phyloP scores from a whole-genome alignment of 2,888 invertebrate genomes.

The Trichacis sp. region DNA sequence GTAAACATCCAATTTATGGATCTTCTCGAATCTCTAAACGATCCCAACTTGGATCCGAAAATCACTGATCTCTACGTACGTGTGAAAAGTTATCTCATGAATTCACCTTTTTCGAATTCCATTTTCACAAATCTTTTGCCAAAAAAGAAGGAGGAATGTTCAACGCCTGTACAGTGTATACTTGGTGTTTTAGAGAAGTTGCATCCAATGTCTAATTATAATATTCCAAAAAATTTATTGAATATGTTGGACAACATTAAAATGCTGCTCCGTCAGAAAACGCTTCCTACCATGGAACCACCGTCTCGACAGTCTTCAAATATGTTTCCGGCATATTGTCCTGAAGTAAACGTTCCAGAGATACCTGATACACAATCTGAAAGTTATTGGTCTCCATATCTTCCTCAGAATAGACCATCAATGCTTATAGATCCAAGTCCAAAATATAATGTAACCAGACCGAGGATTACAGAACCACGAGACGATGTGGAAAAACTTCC shows the following conservation, averaged over 20 bases:
- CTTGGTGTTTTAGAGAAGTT: conserved; percentile 4
- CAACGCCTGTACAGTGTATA: conserved; percentile 19
- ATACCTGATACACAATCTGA: no score
- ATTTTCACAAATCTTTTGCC: conserved; percentile 24
- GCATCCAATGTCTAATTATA: background rate
- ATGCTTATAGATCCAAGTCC: no score
- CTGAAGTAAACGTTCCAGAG: no score
- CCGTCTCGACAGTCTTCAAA: no score
- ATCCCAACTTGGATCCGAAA: conserved; percentile 9
- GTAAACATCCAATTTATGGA: conserved; percentile 28
- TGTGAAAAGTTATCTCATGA: conserved; percentile 10
- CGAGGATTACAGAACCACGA: no score
- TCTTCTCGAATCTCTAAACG: conserved; percentile 30
- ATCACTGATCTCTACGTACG: background rate
- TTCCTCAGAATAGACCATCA: no score
- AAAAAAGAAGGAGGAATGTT: conserved; percentile 18
- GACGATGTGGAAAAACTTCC: no score
- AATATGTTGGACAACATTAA: background rate
- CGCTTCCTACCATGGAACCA: no score
- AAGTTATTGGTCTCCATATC: no score
- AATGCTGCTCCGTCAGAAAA: no score
- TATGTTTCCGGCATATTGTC: no score
- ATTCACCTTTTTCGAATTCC: conserved; percentile 10
- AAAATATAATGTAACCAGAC: no score
- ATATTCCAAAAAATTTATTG: background rate